Base-by-base conservation (phyloP, 2,888 invertebrate species). In the Eurois occulta region DNA sequence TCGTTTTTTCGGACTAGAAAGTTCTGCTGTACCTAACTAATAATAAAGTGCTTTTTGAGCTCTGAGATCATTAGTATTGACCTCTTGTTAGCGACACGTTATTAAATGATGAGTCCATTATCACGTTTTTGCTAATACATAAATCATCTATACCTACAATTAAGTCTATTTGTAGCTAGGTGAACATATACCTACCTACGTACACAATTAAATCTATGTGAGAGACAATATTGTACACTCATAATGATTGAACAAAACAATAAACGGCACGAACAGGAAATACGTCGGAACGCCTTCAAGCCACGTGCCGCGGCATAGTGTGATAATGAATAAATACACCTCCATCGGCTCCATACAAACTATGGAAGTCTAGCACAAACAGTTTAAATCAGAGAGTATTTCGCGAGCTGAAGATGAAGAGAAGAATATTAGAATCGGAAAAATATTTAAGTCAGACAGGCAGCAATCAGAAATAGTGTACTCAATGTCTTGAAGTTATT, bases 201-300 rank as follows among this genome's bases (percentile, higher is more conserved):
- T n/a, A n/a, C n/a, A n/a, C n/a, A n/a, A 60, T 11, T 35, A 68
- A 62, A 10, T n/a, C 0, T 60, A 41, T 46, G 58, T 46, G 18
- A 38, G 65, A 75, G 41, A 76, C 68, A 80, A 69, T 72, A 48
- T 28, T 66, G 62, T 48, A 43, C 62, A 68, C n/a, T 71, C 38
- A 35, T 21, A 32, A 21, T 46, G 32, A 74, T 69, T 72, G 46
- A 64, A 81, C 70, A 72, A 83, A 75, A 83, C 83, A 83, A 73
- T 18, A 67, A 75, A 75, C 72, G 55, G 75, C 84, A 84, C 84
- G 86, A 75, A 86, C 86, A 64, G 79, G 83, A 85, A 81, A 70
- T 75, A 70, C 52, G 41, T 84, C 21, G 43, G 18, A 62, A 52
- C n/a, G 6, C 43, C 62, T 35, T 21, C 18, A 55, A 62, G 8